phyloP scores from a whole-genome alignment of 2,888 invertebrate genomes.

The Allolobophora icterica region DNA sequence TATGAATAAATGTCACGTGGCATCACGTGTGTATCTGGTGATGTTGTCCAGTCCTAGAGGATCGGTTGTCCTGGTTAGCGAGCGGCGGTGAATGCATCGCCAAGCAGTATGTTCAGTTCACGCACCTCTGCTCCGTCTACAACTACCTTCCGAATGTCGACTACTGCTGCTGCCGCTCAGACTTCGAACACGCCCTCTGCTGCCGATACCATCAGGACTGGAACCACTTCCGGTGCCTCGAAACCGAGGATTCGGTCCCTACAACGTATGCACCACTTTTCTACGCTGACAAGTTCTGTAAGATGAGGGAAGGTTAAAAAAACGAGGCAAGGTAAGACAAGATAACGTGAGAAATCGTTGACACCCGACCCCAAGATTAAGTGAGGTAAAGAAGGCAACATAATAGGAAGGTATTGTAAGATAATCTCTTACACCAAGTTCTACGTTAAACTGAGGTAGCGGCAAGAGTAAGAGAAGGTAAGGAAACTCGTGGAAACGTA shows the following conservation, averaged over 20 bases:
- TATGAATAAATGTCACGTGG: not conserved
- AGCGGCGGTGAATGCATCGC: conserved; percentile 41
- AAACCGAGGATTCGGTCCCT: conserved; percentile 44
- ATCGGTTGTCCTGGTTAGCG: conserved; percentile 36
- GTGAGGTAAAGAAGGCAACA: too few relatives aligned
- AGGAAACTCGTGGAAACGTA: too few relatives aligned
- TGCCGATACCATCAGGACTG: conserved; percentile 48
- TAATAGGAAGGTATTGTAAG: too few relatives aligned
- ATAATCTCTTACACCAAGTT: too few relatives aligned
- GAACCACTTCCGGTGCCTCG: conserved; percentile 46
- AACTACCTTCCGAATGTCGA: conserved; percentile 47
- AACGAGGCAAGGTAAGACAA: not conserved
- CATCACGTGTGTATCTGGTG: not conserved
- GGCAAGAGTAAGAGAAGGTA: too few relatives aligned
- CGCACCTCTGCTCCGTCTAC: conserved; percentile 47
- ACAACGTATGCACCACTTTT: conserved; percentile 14
- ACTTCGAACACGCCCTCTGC: conserved; percentile 41
- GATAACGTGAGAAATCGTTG: not conserved
- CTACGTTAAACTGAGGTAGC: too few relatives aligned
- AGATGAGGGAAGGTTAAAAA: not conserved
- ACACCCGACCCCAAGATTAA: too few relatives aligned
- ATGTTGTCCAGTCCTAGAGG: conserved; percentile 34
- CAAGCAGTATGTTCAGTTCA: conserved; percentile 48
- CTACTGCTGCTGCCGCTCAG: conserved; percentile 48
- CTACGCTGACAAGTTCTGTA: not conserved